A percentile compares a stretch with the other conserved stretches of the same genome.
phyloP scores from a whole-genome alignment of 2,113 vertebrate genomes.

The Agapornis roseicollis region DNA sequence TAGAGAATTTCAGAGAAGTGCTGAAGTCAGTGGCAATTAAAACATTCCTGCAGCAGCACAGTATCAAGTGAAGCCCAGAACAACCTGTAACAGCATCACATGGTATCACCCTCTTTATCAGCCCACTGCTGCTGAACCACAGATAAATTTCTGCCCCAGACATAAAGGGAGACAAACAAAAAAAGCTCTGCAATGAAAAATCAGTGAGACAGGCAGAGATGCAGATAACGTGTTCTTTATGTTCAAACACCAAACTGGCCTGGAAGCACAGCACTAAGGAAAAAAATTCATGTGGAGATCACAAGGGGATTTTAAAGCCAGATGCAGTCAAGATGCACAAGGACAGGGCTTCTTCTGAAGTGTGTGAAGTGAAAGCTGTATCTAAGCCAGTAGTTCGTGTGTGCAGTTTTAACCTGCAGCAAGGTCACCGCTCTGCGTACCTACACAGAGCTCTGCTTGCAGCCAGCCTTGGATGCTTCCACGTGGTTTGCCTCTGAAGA shows the following conservation, averaged over 20 bases:
- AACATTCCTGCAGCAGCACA: slow-evolving; percentile 54
- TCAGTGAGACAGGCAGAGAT: background rate
- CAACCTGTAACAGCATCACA: slow-evolving; percentile 9
- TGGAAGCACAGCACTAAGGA: background rate
- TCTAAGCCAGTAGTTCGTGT: background rate
- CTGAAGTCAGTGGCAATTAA: slow-evolving; percentile 53
- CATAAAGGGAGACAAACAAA: slow-evolving; percentile 27
- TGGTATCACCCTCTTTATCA: slow-evolving; percentile 3
- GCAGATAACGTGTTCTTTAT: background rate
- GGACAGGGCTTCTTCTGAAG: background rate
- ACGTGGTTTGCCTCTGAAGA: background rate
- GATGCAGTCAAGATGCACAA: background rate
- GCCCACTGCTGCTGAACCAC: background rate
- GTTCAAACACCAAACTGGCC: background rate
- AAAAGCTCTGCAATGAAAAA: background rate
- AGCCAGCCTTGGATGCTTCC: background rate
- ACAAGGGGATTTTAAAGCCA: background rate
- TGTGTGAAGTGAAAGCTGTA: background rate
- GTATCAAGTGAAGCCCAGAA: slow-evolving; percentile 40
- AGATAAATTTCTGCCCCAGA: slow-evolving; percentile 20
- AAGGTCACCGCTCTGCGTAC: background rate
- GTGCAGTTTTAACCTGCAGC: background rate
- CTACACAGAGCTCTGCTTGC: background rate
- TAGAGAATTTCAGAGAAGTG: background rate
- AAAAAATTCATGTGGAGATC: background rate